These are phyloP conservation scores for Heliopora coerulea DNA, from an alignment of 92 coral and sea anemone genomes.

Conservation along the genomic window DNA sequence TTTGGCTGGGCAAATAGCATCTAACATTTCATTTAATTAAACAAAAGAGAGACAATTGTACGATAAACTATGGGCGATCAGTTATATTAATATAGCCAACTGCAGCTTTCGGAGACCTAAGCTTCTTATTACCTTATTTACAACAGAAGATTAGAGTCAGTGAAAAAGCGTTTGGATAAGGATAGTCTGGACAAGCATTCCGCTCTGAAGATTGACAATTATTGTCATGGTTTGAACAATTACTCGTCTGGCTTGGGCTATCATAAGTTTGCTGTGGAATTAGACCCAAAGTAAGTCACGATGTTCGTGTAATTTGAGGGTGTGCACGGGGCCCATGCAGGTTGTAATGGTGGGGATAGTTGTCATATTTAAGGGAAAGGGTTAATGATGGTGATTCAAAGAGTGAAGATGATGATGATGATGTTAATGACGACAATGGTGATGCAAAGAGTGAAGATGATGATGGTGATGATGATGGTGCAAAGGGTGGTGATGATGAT, in stretches of 20 bases:
- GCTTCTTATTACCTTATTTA: conserved; percentile 9
- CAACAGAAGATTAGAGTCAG: conserved; percentile 32
- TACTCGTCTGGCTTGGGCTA: conserved; percentile 44
- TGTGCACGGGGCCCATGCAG: neutral
- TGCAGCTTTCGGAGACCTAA: neutral
- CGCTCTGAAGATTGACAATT: conserved; percentile 25
- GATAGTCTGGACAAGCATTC: conserved; percentile 33
- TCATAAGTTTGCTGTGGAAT: conserved; percentile 41
- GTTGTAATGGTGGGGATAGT: neutral
- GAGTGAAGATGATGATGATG: neutral
- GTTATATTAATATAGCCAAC: neutral
- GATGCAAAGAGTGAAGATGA: neutral
- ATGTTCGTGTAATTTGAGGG: too few relatives aligned
- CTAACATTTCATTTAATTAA: too few relatives aligned
- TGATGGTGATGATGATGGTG: neutral
- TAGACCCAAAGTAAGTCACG: conserved; percentile 43
- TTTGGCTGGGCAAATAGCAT: too few relatives aligned
- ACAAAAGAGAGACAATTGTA: too few relatives aligned
- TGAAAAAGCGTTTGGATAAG: conserved; percentile 39
- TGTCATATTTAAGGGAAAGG: too few relatives aligned
- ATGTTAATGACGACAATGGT: neutral
- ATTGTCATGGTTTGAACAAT: conserved; percentile 38
- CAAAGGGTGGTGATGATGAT: conserved; percentile 3
- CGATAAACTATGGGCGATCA: neutral
- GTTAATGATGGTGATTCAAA: neutral